These are phyloP conservation scores for Spodoptera littoralis DNA, from an alignment of 2,888 invertebrate species.

Conservation along the genomic window DNA sequence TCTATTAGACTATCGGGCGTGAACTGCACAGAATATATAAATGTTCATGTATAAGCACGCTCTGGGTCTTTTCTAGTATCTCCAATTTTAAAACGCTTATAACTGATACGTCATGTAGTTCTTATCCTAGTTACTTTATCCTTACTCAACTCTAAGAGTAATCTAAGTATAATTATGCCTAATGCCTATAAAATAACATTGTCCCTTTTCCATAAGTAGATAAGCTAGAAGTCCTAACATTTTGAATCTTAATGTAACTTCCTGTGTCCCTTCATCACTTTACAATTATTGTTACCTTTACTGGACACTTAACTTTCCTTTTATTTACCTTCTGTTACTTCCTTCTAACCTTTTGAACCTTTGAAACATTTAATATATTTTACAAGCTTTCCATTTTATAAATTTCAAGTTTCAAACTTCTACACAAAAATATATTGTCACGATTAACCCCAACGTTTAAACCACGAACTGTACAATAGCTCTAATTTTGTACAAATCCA, in stretches of 20 bases:
- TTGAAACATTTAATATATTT: too few relatives aligned
- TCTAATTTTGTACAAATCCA: conserved; percentile 2
- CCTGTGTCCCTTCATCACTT: neutral
- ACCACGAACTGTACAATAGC: neutral
- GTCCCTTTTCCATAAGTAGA: conserved; percentile 44
- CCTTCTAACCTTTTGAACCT: neutral
- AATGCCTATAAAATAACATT: conserved; percentile 24
- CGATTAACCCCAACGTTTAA: too few relatives aligned
- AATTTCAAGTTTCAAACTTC: too few relatives aligned
- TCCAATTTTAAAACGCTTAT: conserved; percentile 47
- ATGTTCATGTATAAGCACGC: conserved; percentile 21
- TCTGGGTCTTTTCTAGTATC: conserved; percentile 35
- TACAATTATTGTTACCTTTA: neutral
- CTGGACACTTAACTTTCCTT: too few relatives aligned
- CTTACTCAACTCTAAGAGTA: conserved; percentile 16
- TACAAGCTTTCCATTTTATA: too few relatives aligned
- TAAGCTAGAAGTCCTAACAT: conserved; percentile 55
- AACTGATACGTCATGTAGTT: conserved; percentile 31
- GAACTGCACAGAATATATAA: conserved; percentile 12
- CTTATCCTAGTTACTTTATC: conserved; percentile 32
- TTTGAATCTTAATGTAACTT: conserved; percentile 13
- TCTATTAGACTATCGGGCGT: conserved; percentile 19
- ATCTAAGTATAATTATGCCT: conserved; percentile 18
- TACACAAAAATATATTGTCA: too few relatives aligned
- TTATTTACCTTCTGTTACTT: neutral